Evolutionary conservation across 2,888 invertebrate species (phyloP).

Genomic region (Scaeva pyrastri): DNA sequence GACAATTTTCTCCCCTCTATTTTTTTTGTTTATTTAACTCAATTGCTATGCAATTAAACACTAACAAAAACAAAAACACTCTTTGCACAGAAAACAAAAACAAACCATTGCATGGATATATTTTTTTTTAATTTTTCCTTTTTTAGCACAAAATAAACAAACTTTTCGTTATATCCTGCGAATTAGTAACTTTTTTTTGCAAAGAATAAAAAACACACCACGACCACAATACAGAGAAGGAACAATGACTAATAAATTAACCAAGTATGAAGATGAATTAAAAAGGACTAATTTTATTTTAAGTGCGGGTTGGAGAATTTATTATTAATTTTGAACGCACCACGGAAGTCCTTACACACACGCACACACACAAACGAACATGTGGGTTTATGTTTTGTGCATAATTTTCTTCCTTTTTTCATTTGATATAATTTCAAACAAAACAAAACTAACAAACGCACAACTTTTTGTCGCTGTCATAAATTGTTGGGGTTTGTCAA

Average conservation of each 20-base stretch:
- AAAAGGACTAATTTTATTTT: neutral
- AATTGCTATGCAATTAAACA: conserved; percentile 48
- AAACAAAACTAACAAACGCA: too few relatives aligned
- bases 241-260: conserved; percentile 30
- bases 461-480: conserved; percentile 39
- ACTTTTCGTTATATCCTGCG: conserved; percentile 9
- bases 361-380: neutral
- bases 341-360: neutral
- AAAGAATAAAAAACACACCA: too few relatives aligned
- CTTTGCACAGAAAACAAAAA: neutral
- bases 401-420: conserved; percentile 9
- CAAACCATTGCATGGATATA: conserved; percentile 40
- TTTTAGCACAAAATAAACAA: conserved; percentile 35
- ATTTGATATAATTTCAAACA: conserved; percentile 1
- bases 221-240: neutral
- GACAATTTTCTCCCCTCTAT: neutral
- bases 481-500: conserved; percentile 53
- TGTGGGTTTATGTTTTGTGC: neutral
- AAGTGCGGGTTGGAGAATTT: neutral
- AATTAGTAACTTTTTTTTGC: conserved; percentile 16
- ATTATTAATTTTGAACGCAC: neutral
- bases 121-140: conserved; percentile 33
- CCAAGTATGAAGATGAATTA: neutral
- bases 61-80: conserved; percentile 51
- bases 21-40: conserved; percentile 30